These are phyloP conservation scores for Tautogolabrus adspersus DNA, from an alignment of 2,113 vertebrate genomes.

Conservation along the genomic window DNA sequence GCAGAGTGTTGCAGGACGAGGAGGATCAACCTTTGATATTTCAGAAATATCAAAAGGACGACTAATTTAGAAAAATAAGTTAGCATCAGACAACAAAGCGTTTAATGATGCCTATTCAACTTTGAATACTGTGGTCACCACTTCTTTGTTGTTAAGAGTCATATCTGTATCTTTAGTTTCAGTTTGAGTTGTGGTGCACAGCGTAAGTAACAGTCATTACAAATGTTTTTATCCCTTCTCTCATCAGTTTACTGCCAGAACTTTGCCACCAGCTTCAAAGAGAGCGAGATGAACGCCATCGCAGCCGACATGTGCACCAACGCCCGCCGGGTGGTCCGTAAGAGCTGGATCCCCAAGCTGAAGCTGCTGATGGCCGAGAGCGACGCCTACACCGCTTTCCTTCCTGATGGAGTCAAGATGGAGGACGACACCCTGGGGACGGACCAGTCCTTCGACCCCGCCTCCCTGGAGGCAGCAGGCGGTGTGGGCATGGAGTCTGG, in stretches of 20 bases:
- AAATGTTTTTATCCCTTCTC: background rate
- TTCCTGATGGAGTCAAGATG: conserved; percentile 90
- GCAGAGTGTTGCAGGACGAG: background rate
- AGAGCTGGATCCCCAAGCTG: conserved; percentile 96
- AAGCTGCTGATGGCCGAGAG: conserved; percentile 93
- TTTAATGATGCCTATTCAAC: too few relatives aligned
- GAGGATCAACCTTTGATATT: too few relatives aligned
- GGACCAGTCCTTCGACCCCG: conserved; percentile 84
- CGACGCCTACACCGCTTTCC: conserved; percentile 91
- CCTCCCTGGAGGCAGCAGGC: conserved; percentile 75
- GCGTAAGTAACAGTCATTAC: too few relatives aligned
- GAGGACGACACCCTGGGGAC: conserved; percentile 89
- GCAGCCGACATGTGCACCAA: conserved; percentile 98
- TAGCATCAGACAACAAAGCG: too few relatives aligned
- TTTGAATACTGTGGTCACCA: too few relatives aligned
- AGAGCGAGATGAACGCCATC: conserved; percentile 98
- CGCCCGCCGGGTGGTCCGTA: conserved; percentile 93
- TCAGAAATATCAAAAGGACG: too few relatives aligned
- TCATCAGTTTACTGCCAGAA: conserved; percentile 95
- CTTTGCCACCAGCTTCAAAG: conserved; percentile 97
- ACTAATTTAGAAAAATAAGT: too few relatives aligned
- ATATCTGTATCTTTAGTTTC: too few relatives aligned
- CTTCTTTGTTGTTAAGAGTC: too few relatives aligned
- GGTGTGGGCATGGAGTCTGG: conserved; percentile 75
- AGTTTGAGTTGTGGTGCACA: background rate